phyloP scores from a whole-genome alignment of 1,140 invertebrate genomes.

The Wasmannia auropunctata region DNA sequence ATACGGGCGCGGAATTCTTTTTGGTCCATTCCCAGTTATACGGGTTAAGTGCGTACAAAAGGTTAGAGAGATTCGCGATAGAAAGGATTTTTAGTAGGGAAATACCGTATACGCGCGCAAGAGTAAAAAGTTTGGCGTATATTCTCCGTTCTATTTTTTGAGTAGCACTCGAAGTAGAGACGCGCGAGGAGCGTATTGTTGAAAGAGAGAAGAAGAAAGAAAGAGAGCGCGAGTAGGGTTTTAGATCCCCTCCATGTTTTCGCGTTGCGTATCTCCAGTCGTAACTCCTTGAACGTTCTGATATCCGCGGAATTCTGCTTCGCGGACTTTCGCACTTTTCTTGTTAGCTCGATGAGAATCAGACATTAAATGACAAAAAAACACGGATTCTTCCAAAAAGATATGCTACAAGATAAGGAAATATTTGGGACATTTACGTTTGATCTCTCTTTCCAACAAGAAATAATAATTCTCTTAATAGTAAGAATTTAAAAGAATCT shows the following conservation, averaged over 20 bases:
- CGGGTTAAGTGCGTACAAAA: constrained; percentile 48
- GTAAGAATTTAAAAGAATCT: background rate
- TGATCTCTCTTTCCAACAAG: background rate
- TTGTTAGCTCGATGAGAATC: background rate
- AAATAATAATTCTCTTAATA: background rate
- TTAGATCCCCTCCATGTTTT: constrained; percentile 31
- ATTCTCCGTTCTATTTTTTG: constrained; percentile 36
- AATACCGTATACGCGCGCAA: constrained; percentile 17
- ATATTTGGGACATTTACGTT: background rate
- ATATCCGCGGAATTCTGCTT: constrained; percentile 24
- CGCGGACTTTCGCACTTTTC: constrained; percentile 12
- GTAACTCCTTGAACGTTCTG: constrained; percentile 28
- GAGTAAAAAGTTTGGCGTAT: constrained; percentile 31
- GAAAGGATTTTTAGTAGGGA: constrained; percentile 46
- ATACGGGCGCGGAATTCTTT: background rate
- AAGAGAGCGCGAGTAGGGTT: background rate
- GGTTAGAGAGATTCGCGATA: constrained; percentile 29
- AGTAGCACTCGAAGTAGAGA: constrained; percentile 29
- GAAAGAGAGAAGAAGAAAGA: background rate
- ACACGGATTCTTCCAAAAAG: background rate
- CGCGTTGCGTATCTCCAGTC: constrained; percentile 20
- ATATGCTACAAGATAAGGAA: background rate
- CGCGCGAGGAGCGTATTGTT: constrained; percentile 25
- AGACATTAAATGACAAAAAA: constrained; percentile 6
- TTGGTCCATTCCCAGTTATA: constrained; percentile 20